Base-by-base conservation (phyloP, 2,888 invertebrate genomes). In the Cephus runcator region DNA sequence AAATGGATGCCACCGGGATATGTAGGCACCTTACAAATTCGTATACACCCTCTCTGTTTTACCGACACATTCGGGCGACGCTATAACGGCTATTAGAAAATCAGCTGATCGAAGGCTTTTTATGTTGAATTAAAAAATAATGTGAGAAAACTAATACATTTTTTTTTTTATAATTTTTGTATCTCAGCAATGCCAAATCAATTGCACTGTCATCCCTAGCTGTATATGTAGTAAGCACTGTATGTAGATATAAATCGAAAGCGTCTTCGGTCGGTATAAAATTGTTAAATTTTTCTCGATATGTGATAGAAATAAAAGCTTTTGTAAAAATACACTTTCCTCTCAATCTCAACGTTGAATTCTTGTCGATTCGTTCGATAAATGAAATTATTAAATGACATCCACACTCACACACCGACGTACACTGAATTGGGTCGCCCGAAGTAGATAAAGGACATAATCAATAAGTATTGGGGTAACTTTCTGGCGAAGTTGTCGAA, bases 1-100 rank as follows among this genome's bases (percentile, higher is more conserved):
- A 81, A 77, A 80, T 79, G 77, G 79, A 81, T 69, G 76, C 75
- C 71, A 71, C 3, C 30, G 71, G 34, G 34, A 71, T 30, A 34
- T 34, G n/a, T 9, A 34, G n/a, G 12, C 9, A 35, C 35, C n/a
- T n/a, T 35, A 23, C 34, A 35, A 34, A 34, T 23, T 23, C n/a
- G n/a, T 11, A 35, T 34, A 34, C 4, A 11, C n/a, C 23, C 23
- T 34, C 23, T 23, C 35, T 34, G n/a, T 73, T 34, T 31, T 35
- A 12, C 73, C n/a, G 34, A 35, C 33, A 35, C 1, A 23, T 23
- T 23, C 56, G 23, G 2, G 9, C 56, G 56, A 56, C 9, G 0
- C 56, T 23, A 2, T 23, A 56, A 23, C 56, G 56, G 23, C 56
- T 56, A 23, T 15, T 15, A 23, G 23, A 56, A 9, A 9, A 23